These are phyloP conservation scores for Lontra canadensis DNA, from an alignment of 2,113 vertebrate species.

Conservation along the genomic window DNA sequence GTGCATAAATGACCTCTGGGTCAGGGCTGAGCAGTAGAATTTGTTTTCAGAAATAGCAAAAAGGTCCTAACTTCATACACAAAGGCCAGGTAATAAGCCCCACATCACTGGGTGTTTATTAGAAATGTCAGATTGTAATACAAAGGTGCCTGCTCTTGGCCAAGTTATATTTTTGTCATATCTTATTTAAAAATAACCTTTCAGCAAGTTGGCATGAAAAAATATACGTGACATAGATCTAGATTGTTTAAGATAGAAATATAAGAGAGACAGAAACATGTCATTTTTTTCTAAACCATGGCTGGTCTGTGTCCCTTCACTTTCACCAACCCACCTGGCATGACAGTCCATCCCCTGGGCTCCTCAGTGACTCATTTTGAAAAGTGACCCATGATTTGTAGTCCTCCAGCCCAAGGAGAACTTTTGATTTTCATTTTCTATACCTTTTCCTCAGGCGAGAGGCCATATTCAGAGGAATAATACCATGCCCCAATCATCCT, in stretches of 20 bases:
- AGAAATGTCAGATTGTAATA: slow-evolving; percentile 41
- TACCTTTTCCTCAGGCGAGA: neutral
- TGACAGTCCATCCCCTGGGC: neutral
- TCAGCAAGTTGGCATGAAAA: slow-evolving; percentile 3
- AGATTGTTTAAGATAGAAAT: neutral
- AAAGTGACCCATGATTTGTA: slow-evolving; percentile 61
- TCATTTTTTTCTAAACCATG: slow-evolving; percentile 11
- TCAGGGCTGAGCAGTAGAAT: neutral
- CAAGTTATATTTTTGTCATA: slow-evolving; percentile 1
- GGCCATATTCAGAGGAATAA: slow-evolving; percentile 19
- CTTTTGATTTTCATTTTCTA: slow-evolving; percentile 15
- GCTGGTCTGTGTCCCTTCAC: neutral
- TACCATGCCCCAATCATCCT: neutral
- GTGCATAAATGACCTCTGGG: neutral
- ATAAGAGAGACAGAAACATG: neutral
- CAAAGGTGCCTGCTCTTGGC: slow-evolving; percentile 16
- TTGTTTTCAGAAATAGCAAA: slow-evolving; percentile 32
- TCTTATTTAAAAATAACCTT: slow-evolving; percentile 46
- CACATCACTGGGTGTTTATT: slow-evolving; percentile 7
- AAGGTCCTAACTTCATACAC: neutral
- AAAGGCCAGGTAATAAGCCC: slow-evolving; percentile 34
- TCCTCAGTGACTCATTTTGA: slow-evolving; percentile 71
- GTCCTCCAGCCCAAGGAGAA: neutral
- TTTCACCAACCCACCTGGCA: neutral
- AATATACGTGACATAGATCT: neutral